phyloP scores from a whole-genome alignment of 2,113 vertebrate genomes.

The Stigmatopora argus region DNA sequence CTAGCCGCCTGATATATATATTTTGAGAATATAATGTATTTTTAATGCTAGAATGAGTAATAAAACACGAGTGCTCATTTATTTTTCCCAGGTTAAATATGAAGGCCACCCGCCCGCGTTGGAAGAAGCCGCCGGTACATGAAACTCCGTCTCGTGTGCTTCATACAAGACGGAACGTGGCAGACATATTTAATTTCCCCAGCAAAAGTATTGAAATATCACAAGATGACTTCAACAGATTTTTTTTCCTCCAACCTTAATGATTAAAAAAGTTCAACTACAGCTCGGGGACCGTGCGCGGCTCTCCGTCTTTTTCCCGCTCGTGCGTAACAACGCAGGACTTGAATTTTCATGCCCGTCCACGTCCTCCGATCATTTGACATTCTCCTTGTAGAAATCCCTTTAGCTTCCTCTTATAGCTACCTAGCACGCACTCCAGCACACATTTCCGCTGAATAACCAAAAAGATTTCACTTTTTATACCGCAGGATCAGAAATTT shows the following conservation, averaged over 20 bases:
- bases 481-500: not conserved
- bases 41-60: conserved; percentile 44
- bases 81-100: conserved; percentile 41
- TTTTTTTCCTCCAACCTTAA: conserved; percentile 49
- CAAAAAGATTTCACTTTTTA: not conserved
- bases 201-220: conserved; percentile 43
- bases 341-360: not conserved
- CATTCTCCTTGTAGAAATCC: not conserved
- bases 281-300: conserved; percentile 27
- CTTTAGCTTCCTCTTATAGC: not conserved
- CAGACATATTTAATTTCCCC: conserved; percentile 13
- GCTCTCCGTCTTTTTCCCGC: conserved; percentile 8
- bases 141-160: conserved; percentile 4
- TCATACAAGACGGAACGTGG: no score
- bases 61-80: conserved; percentile 45
- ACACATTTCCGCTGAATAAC: not conserved
- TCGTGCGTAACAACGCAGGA: not conserved
- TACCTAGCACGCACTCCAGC: not conserved
- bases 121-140: conserved; percentile 39
- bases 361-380: not conserved
- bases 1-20: no score
- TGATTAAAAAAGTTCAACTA: conserved; percentile 53
- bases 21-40: not conserved
- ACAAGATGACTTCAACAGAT: conserved; percentile 53
- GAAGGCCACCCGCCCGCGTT: conserved; percentile 31